A percentile compares a stretch with the other conserved stretches of the same genome.
phyloP scores from a whole-genome alignment of 2,888 invertebrate species.

The Cylindroiulus punctatus region DNA sequence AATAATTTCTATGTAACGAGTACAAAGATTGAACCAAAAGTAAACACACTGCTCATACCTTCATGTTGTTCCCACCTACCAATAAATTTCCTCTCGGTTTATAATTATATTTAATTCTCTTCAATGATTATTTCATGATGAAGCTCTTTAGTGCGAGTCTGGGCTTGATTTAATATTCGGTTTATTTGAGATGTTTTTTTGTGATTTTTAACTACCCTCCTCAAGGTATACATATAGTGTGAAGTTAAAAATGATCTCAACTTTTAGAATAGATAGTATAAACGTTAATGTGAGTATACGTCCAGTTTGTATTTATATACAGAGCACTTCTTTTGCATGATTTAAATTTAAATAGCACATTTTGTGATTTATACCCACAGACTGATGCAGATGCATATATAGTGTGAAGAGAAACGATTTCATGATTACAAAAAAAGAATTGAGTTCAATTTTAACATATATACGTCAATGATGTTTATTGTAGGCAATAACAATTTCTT shows the following conservation, averaged over 20 bases:
- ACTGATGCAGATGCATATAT: background rate
- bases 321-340: too few relatives aligned
- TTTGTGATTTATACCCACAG: background rate
- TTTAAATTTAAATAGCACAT: background rate
- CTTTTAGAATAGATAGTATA: too few relatives aligned
- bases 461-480: background rate
- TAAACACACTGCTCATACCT: background rate
- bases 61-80: background rate
- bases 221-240: too few relatives aligned
- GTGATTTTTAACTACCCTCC: too few relatives aligned
- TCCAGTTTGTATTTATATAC: too few relatives aligned
- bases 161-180: background rate
- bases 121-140: slow-evolving; percentile 18
- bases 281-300: too few relatives aligned
- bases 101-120: background rate
- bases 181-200: background rate
- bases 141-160: background rate
- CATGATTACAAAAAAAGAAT: background rate
- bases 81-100: background rate
- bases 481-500: background rate
- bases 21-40: background rate
- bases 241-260: too few relatives aligned
- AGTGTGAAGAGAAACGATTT: background rate
- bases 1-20: slow-evolving; percentile 12
- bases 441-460: background rate